A percentile compares a stretch with the other conserved stretches of the same genome.
Conservation (phyloP, 2,113 vertebrate genomes). For the Blennius ocellaris region DNA sequence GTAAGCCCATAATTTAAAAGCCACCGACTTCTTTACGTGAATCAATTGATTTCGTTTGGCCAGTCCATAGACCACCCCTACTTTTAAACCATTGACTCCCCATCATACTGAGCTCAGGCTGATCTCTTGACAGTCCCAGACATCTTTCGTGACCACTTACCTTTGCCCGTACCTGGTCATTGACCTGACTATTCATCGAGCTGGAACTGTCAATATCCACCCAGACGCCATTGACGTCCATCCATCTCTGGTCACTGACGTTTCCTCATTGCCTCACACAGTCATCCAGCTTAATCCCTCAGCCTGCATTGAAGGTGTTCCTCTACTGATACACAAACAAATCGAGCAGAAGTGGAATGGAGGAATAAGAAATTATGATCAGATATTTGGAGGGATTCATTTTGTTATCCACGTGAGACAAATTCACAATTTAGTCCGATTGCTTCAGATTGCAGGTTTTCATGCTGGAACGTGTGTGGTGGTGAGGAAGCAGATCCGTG, state of each 20-base stretch:
- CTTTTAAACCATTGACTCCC: not conserved
- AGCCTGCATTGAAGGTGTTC: not conserved
- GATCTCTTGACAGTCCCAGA: no score
- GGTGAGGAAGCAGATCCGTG: conserved; percentile 5
- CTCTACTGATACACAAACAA: no score
- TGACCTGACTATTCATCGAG: conserved; percentile 6
- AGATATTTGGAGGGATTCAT: no score
- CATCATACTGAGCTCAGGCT: no score
- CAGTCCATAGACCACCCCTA: no score
- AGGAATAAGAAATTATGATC: no score
- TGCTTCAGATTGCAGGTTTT: not conserved
- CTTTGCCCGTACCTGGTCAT: not conserved
- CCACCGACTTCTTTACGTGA: not conserved
- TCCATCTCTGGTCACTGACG: not conserved
- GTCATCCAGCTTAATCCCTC: conserved; percentile 9
- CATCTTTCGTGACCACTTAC: not conserved
- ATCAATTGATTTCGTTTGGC: no score
- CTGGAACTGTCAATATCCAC: conserved; percentile 12
- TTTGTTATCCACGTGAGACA: no score
- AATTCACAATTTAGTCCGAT: no score
- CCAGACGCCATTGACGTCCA: not conserved
- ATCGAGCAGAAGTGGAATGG: no score
- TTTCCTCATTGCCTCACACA: conserved; percentile 8
- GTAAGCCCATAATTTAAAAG: not conserved
- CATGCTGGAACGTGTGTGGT: not conserved